Evolutionary conservation across 2,888 invertebrate genomes (phyloP).

Genomic region (Petrophora chlorosata): DNA sequence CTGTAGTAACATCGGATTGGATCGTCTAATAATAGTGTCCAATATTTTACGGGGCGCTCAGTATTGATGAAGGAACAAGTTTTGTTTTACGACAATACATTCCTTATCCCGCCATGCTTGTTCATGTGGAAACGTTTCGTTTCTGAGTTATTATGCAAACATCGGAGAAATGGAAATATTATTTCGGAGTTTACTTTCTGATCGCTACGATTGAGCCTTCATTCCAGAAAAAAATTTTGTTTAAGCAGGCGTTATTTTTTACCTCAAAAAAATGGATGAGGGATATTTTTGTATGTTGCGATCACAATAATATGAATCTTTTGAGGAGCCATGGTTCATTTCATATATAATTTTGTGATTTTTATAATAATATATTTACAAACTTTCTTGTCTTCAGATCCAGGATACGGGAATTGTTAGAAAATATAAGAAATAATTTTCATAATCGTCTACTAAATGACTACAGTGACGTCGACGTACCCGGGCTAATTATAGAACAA

Average conservation of each 20-base stretch:
- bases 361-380: no score
- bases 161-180: constrained; percentile 4
- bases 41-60: constrained; percentile 20
- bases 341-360: no score
- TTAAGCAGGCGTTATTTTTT: no score
- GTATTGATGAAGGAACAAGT: constrained; percentile 24
- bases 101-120: constrained; percentile 15
- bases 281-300: no score
- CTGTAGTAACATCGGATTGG: constrained; percentile 17
- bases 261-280: no score
- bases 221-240: no score
- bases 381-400: no score
- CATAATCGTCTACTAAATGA: no score
- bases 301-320: no score
- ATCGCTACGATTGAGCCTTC: constrained; percentile 4
- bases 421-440: no score
- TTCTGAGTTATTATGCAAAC: constrained; percentile 17
- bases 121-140: constrained; percentile 14
- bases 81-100: constrained; percentile 24
- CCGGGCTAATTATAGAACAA: neutral
- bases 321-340: no score
- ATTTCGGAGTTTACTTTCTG: constrained; percentile 7
- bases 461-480: neutral
- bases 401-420: no score
- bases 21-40: constrained; percentile 22